These are phyloP conservation scores for Neofelis nebulosa DNA, from an alignment of 2,113 vertebrate species.

Conservation along the genomic window DNA sequence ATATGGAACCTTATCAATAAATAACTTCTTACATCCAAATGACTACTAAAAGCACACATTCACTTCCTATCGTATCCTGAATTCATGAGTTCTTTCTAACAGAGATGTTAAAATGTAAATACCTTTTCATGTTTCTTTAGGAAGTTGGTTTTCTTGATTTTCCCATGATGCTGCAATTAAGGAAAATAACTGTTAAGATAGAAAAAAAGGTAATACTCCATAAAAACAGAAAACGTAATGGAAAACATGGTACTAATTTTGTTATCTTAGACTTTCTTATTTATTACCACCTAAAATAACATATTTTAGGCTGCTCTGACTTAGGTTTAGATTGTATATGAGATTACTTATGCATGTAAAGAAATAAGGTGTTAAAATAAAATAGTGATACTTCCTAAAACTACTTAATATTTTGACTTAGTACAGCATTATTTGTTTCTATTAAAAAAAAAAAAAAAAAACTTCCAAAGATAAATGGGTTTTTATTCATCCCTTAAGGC, in stretches of 20 bases:
- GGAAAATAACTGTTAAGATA: slow-evolving; percentile 48
- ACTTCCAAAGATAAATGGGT: slow-evolving; percentile 7
- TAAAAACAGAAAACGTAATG: slow-evolving; percentile 7
- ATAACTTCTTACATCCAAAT: background rate
- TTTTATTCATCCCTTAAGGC: background rate
- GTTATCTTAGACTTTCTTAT: background rate
- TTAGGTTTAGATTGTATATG: background rate
- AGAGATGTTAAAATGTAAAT: slow-evolving; percentile 56
- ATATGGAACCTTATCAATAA: background rate
- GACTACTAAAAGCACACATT: background rate
- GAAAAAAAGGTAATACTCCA: background rate
- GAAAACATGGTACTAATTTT: slow-evolving; percentile 34
- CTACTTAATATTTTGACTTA: slow-evolving; percentile 11
- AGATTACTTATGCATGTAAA: background rate
- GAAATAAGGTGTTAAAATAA: slow-evolving; percentile 30
- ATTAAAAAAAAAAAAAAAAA: background rate
- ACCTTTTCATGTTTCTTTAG: slow-evolving; percentile 98
- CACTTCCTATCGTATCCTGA: slow-evolving; percentile 1
- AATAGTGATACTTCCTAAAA: slow-evolving; percentile 48
- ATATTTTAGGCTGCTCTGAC: slow-evolving; percentile 28
- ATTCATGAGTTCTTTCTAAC: slow-evolving; percentile 18
- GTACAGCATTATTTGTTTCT: background rate
- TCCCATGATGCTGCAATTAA: slow-evolving; percentile 93
- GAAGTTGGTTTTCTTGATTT: slow-evolving; percentile 95
- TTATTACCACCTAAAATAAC: background rate